A percentile compares a stretch with the other conserved stretches of the same genome.
Evolutionary conservation across 2,797 vertebrate genomes (phyloP).

Genomic region (Apodemus agrarius): DNA sequence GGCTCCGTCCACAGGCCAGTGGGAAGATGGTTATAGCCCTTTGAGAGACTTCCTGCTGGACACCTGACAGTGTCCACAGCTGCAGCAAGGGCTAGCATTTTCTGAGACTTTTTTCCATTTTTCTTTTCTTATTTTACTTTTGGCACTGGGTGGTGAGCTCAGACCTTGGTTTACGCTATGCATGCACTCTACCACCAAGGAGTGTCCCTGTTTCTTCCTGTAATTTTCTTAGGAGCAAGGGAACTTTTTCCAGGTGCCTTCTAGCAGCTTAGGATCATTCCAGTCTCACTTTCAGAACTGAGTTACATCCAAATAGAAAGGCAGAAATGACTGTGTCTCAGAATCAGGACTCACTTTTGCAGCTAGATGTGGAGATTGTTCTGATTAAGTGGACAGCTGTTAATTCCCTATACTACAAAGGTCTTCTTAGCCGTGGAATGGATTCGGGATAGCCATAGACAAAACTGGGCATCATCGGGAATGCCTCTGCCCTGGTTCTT

Average conservation of each 20-base stretch:
- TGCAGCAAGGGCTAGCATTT: background rate
- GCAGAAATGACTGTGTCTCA: background rate
- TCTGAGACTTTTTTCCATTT: background rate
- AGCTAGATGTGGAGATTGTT: background rate
- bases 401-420: slow-evolving; percentile 10
- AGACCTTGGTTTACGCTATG: background rate
- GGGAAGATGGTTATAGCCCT: background rate
- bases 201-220: background rate
- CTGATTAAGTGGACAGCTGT: background rate
- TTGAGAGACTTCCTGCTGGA: background rate
- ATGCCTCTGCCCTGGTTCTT: background rate
- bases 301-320: background rate
- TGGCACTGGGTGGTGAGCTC: background rate
- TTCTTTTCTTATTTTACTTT: background rate
- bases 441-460: background rate
- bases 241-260: background rate
- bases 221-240: slow-evolving; percentile 14
- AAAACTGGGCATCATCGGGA: too few relatives aligned
- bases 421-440: background rate
- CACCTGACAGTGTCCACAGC: background rate
- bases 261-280: background rate
- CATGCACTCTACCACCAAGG: background rate
- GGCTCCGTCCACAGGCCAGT: background rate
- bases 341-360: background rate
- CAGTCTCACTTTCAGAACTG: slow-evolving; percentile 27